Conservation (phyloP, 35 echinoderm and acorn worm genomes). For the Diadema setosum region DNA sequence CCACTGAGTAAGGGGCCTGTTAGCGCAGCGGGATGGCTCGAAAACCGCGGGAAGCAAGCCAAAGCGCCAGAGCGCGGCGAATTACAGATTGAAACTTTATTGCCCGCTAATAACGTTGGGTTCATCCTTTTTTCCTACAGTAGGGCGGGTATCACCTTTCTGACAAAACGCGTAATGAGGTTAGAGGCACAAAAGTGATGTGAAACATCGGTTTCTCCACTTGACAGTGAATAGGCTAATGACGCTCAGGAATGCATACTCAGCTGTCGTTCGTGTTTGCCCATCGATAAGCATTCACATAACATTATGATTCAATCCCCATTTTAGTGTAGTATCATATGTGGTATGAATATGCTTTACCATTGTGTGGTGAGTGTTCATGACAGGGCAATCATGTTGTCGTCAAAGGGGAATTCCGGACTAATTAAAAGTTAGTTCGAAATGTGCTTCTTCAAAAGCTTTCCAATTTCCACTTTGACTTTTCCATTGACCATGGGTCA, state of each 20-base stretch:
- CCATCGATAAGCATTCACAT: not conserved
- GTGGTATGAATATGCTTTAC: no score
- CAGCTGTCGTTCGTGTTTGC: not conserved
- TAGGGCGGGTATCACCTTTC: not conserved
- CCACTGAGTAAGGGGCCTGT: not conserved
- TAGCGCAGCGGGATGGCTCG: not conserved
- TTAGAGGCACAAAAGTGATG: not conserved
- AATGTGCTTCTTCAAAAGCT: no score
- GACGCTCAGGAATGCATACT: not conserved
- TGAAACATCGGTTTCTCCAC: not conserved
- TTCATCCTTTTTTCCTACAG: not conserved
- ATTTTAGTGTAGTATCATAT: no score
- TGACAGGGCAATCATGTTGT: no score
- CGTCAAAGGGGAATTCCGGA: no score
- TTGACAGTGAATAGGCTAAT: not conserved
- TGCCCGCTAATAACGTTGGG: not conserved
- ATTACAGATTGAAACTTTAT: conserved; percentile 34
- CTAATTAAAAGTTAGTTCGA: no score
- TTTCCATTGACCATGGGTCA: no score
- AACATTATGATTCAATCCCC: no score
- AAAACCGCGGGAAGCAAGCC: not conserved
- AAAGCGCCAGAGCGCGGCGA: not conserved
- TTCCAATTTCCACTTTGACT: no score
- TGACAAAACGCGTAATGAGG: not conserved
- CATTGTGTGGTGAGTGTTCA: no score